A percentile compares a stretch with the other conserved stretches of the same genome.
phyloP scores from a whole-genome alignment of 1,140 invertebrate species.

The Lucilia sericata region DNA sequence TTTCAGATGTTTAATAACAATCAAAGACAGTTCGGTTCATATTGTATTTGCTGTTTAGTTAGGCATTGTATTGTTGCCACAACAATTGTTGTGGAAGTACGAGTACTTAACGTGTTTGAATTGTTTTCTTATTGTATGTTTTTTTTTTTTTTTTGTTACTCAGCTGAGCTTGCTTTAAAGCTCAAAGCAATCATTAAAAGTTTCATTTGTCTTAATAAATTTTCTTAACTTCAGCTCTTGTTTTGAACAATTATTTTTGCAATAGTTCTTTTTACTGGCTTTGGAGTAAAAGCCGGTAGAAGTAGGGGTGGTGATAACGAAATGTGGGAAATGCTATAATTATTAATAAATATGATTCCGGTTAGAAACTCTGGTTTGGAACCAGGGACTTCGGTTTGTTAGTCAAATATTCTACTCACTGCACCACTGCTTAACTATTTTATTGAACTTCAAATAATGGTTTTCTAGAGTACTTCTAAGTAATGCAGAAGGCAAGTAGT shows the following conservation, averaged over 20 bases:
- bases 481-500: too few relatives aligned
- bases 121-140: slow-evolving; percentile 18
- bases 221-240: slow-evolving; percentile 37
- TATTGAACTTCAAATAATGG: too few relatives aligned
- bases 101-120: slow-evolving; percentile 15
- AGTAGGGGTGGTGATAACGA: too few relatives aligned
- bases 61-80: neutral
- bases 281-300: neutral
- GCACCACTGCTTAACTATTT: too few relatives aligned
- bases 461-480: too few relatives aligned
- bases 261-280: neutral
- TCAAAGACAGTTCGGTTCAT: neutral
- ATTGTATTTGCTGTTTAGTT: neutral
- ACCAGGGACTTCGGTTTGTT: too few relatives aligned
- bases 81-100: neutral
- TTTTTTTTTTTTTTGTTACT: neutral
- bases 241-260: slow-evolving; percentile 35
- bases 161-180: slow-evolving; percentile 32
- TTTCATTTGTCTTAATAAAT: slow-evolving; percentile 52
- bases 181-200: slow-evolving; percentile 49
- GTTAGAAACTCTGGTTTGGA: too few relatives aligned
- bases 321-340: too few relatives aligned
- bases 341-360: too few relatives aligned
- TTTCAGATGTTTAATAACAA: slow-evolving; percentile 35
- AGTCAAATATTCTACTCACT: too few relatives aligned